Percentiles rank a stretch among this genome's conserved stretches.
Conservation (phyloP, 2,113 vertebrate genomes). For the Hypomesus transpacificus region DNA sequence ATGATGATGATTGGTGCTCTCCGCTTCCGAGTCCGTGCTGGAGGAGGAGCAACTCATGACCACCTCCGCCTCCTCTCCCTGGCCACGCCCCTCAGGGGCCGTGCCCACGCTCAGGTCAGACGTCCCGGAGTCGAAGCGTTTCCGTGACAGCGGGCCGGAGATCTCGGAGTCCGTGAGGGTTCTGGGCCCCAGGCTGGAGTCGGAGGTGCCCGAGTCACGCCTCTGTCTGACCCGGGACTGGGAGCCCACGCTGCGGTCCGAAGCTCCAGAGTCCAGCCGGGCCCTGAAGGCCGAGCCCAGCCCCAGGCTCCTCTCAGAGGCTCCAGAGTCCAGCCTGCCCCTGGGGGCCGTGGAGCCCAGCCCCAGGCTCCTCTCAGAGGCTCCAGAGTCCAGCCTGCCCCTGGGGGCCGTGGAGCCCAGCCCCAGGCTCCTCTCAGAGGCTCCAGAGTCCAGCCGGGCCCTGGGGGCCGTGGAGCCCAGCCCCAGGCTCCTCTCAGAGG, state of each 20-base stretch:
- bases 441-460: constrained; percentile 48
- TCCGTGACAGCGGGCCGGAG: constrained; percentile 42
- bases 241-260: constrained; percentile 50
- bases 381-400: constrained; percentile 59
- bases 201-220: constrained; percentile 57
- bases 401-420: constrained; percentile 38
- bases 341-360: constrained; percentile 32
- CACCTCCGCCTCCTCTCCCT: constrained; percentile 30
- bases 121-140: constrained; percentile 48
- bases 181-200: constrained; percentile 36
- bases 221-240: constrained; percentile 45
- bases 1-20: constrained; percentile 28
- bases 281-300: constrained; percentile 41
- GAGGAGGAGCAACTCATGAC: constrained; percentile 39
- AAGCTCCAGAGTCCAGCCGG: constrained; percentile 58
- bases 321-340: constrained; percentile 48
- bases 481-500: constrained; percentile 43
- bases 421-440: constrained; percentile 44
- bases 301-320: constrained; percentile 38
- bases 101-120: constrained; percentile 46
- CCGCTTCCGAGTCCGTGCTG: constrained; percentile 50
- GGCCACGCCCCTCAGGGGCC: constrained; percentile 45
- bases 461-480: constrained; percentile 36
- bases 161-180: constrained; percentile 43
- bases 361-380: constrained; percentile 62